Evolutionary conservation across 1,140 invertebrate genomes (phyloP).

Genomic region (Plutomurus gul): DNA sequence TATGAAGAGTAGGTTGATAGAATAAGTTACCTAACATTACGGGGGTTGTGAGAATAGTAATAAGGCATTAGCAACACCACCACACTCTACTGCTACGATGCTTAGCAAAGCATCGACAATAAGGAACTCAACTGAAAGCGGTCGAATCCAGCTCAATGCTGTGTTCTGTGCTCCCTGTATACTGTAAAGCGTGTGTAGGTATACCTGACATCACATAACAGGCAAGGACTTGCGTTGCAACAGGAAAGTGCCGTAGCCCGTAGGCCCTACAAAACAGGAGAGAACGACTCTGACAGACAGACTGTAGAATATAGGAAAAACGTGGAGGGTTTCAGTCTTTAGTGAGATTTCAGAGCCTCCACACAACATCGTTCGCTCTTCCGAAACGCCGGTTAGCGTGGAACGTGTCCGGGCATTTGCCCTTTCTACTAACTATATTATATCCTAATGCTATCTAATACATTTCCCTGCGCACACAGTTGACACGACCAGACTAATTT

Average conservation of each 20-base stretch:
- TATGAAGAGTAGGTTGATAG: background rate
- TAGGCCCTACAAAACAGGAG: background rate
- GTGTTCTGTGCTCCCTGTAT: background rate
- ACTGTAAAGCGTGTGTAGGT: background rate
- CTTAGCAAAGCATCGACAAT: background rate
- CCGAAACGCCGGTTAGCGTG: conserved; percentile 37
- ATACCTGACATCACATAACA: too few species aligned
- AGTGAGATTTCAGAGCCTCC: conserved; percentile 33
- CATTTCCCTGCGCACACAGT: background rate
- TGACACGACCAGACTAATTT: background rate
- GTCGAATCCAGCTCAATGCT: background rate
- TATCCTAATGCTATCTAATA: too few species aligned
- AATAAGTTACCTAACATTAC: background rate
- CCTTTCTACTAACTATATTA: background rate
- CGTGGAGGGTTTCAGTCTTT: conserved; percentile 33
- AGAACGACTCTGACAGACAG: background rate
- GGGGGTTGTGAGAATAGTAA: background rate
- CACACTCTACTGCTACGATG: background rate
- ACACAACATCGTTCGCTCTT: conserved; percentile 32
- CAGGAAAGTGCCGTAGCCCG: background rate
- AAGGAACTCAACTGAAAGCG: background rate
- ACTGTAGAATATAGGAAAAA: background rate
- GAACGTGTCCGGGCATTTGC: conserved; percentile 3
- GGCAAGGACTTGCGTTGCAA: too few species aligned
- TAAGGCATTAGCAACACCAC: background rate